Conservation (phyloP, 2,113 vertebrate genomes). For the Asarcornis scutulata region DNA sequence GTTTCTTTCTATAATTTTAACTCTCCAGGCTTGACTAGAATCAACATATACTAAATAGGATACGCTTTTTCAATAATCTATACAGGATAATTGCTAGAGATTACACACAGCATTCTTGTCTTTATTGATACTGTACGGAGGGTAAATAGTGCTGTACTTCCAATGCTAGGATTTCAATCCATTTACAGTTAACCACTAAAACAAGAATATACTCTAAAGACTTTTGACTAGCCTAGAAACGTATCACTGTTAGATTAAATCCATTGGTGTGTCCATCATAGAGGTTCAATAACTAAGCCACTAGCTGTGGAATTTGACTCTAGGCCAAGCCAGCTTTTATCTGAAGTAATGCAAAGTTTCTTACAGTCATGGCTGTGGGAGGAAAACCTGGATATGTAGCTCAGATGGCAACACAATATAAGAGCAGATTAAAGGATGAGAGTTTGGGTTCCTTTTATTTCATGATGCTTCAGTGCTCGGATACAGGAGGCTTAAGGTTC, state of each 20-base stretch:
- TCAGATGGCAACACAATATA: background rate
- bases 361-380: background rate
- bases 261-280: background rate
- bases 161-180: conserved; percentile 2
- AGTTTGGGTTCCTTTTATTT: background rate
- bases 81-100: conserved; percentile 47
- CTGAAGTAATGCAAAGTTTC: conserved; percentile 34
- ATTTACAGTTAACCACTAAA: conserved; percentile 16
- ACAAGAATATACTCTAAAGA: background rate
- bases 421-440: conserved; percentile 16
- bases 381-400: background rate
- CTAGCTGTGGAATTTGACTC: conserved; percentile 27
- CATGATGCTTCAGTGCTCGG: background rate
- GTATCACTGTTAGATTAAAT: background rate
- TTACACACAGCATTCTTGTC: conserved; percentile 13
- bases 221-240: background rate
- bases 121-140: conserved; percentile 41
- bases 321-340: conserved; percentile 4
- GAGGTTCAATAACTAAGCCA: conserved; percentile 6
- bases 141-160: background rate
- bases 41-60: background rate
- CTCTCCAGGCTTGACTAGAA: conserved; percentile 16
- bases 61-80: background rate
- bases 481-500: background rate
- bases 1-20: conserved; percentile 45